phyloP scores from a whole-genome alignment of 1,140 invertebrate species.

The Drosophila eugracilis region DNA sequence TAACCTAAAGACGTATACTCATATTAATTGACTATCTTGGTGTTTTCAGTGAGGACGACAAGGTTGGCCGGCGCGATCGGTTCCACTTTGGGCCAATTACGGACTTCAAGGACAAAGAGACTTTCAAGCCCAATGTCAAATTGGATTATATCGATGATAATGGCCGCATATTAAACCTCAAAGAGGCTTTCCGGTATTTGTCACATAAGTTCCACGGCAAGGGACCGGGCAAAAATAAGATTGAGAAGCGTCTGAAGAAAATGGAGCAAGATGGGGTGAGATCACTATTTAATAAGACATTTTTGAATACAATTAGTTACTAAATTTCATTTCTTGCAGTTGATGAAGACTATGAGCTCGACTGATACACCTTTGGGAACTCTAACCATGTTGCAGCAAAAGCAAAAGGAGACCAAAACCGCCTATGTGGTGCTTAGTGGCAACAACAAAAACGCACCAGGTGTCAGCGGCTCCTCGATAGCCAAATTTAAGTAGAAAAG shows the following conservation, averaged over 20 bases:
- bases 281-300: conserved; percentile 12
- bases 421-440: conserved; percentile 98
- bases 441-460: conserved; percentile 87
- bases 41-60: conserved; percentile 91
- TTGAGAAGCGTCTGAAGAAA: conserved; percentile 98
- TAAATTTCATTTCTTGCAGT: conserved; percentile 87
- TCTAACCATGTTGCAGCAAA: conserved; percentile 96
- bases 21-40: neutral
- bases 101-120: conserved; percentile 97
- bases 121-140: conserved; percentile 98
- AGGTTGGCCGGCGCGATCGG: conserved; percentile 89
- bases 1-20: neutral
- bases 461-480: conserved; percentile 68
- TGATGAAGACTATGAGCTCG: conserved; percentile 99
- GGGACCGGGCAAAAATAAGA: conserved; percentile 99
- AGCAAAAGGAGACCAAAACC: conserved; percentile 98
- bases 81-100: conserved; percentile 93
- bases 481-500: conserved; percentile 81
- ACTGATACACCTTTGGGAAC: conserved; percentile 99
- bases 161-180: conserved; percentile 93
- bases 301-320: neutral
- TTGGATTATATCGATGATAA: conserved; percentile 99
- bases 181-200: conserved; percentile 98
- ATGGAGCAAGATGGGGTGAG: conserved; percentile 95
- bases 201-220: conserved; percentile 99